Conservation (phyloP, 2,113 vertebrate genomes). For the Channa argus region DNA sequence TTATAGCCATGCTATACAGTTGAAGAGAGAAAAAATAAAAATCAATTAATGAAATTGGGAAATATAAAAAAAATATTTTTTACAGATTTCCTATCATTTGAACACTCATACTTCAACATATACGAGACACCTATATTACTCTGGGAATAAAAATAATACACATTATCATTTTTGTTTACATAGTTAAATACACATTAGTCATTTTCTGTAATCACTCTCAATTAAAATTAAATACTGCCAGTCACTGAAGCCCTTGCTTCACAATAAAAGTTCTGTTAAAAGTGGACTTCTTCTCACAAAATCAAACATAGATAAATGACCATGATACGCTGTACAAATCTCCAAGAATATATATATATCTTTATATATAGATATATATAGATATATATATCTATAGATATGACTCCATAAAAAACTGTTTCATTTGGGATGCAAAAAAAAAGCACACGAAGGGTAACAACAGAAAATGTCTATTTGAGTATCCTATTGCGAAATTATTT, state of each 20-base stretch:
- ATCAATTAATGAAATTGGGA: constrained; percentile 87
- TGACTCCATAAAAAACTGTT: constrained; percentile 78
- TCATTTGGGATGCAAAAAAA: constrained; percentile 82
- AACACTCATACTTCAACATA: constrained; percentile 97
- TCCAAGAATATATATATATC: constrained; percentile 70
- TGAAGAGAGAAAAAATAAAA: constrained; percentile 81
- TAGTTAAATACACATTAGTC: constrained; percentile 79
- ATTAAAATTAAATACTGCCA: constrained; percentile 83
- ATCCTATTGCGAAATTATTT: constrained; percentile 84
- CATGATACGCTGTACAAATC: constrained; percentile 87
- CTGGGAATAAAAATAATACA: constrained; percentile 83
- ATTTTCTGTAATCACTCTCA: constrained; percentile 80
- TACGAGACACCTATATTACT: constrained; percentile 90
- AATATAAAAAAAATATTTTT: constrained; percentile 82
- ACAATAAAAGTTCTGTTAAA: constrained; percentile 80
- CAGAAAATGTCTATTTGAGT: constrained; percentile 82
- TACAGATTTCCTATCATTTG: constrained; percentile 85
- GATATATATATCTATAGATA: constrained; percentile 16
- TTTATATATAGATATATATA: constrained; percentile 23
- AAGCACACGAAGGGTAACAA: constrained; percentile 81
- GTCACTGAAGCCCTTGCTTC: constrained; percentile 80
- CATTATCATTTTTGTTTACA: constrained; percentile 77
- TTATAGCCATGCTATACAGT: constrained; percentile 96
- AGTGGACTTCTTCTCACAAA: constrained; percentile 70
- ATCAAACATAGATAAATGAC: constrained; percentile 72